A percentile compares a stretch with the other conserved stretches of the same genome.
phyloP scores from a whole-genome alignment of 1,140 invertebrate genomes.

The Glomeris maerens region DNA sequence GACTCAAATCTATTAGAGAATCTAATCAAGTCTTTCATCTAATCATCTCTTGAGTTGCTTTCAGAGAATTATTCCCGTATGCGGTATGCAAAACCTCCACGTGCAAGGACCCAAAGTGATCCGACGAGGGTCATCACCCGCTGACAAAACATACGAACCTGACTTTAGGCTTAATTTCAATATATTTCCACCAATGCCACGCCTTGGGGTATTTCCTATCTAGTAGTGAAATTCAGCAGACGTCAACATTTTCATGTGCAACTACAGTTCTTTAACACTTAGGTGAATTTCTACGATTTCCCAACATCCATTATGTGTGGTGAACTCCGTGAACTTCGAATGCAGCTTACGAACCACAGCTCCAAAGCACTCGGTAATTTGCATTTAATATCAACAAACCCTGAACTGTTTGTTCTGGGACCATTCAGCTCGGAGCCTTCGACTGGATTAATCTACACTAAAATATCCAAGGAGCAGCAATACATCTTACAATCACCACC shows the following conservation, averaged over 20 bases:
- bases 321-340: slow-evolving; percentile 49
- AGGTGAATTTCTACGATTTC: slow-evolving; percentile 54
- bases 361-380: slow-evolving; percentile 47
- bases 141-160: slow-evolving; percentile 30
- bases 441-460: slow-evolving; percentile 22
- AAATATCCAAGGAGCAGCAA: slow-evolving; percentile 7
- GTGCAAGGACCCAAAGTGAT: slow-evolving; percentile 33
- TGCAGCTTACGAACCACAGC: slow-evolving; percentile 54
- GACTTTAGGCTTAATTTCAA: slow-evolving; percentile 33
- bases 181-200: slow-evolving; percentile 32
- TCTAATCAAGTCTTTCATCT: slow-evolving; percentile 1
- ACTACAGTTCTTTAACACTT: slow-evolving; percentile 22
- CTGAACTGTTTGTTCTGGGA: slow-evolving; percentile 47
- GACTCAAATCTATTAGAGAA: slow-evolving; percentile 1
- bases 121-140: too few relatives aligned
- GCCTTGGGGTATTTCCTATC: slow-evolving; percentile 27
- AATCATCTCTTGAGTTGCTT: slow-evolving; percentile 17
- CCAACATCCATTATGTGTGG: slow-evolving; percentile 51
- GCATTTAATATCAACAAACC: slow-evolving; percentile 48
- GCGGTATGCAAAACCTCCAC: slow-evolving; percentile 32
- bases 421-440: slow-evolving; percentile 21
- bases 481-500: slow-evolving; percentile 7
- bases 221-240: slow-evolving; percentile 12
- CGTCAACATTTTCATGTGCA: slow-evolving; percentile 14
- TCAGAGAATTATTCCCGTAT: slow-evolving; percentile 24